Base-by-base conservation (phyloP, 2,113 vertebrate species). In the Camelus bactrianus region DNA sequence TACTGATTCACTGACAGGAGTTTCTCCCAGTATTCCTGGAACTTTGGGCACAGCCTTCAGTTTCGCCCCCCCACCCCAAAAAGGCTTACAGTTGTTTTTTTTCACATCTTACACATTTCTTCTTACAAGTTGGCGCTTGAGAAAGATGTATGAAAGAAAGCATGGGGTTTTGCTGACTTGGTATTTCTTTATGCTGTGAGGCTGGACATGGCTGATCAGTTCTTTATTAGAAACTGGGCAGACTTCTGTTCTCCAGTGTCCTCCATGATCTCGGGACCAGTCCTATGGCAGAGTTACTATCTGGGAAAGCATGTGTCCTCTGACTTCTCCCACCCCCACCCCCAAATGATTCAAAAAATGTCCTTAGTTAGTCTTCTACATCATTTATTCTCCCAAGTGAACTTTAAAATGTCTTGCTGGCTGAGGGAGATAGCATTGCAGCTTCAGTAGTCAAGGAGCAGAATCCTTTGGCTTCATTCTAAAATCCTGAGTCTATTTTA, bases 401-500 rank as follows among this genome's bases (percentile, higher is more conserved):
- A 80, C 77, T 93, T 95, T 73, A 65, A 83, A 93, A 52, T 80
- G 19, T 73, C 24, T 67, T 46, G 67, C 32, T 80, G 65, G 3
- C 26, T 46, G 8, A 91, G 58, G 38, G 65, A 93, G 56, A 64
- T 8, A 26, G 35, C 64, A 30, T 64, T 38, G 38, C 7, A 69
- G 20, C 67, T 73, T 64, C 11, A 48, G 19, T 89, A 84, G 35
- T 72, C 35, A 50, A 62, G 86, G 24, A 32, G 12, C 75, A 87
- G 30, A 94, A 50, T 87, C 60, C 14, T 52, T 0, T 80, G 19
- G 38, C 60, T 94, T 85, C 48, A 35, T 86, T 84, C 73, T 91
- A 75, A 96, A 94, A 76, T 83, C 58, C 24, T 87, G 28, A 13
- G 76, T 91, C 80, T 80, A 48, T 95, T 95, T 81, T 89, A 91